These are phyloP conservation scores for Nymphalis io DNA, from an alignment of 1,140 invertebrate species.

Conservation along the genomic window DNA sequence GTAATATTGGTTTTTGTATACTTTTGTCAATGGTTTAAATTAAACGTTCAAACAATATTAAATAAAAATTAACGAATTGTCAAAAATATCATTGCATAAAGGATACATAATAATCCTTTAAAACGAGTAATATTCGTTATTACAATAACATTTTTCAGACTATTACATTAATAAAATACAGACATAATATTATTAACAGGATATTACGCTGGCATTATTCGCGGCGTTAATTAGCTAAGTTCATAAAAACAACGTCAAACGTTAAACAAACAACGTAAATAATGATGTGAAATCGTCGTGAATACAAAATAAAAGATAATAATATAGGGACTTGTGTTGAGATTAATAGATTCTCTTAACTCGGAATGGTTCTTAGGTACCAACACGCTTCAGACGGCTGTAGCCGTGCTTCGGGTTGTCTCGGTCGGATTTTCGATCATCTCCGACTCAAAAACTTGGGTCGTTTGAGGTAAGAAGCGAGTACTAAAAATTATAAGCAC, in stretches of 20 bases:
- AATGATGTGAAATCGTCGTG: neutral
- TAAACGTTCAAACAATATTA: too few relatives aligned
- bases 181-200: slow-evolving; percentile 20
- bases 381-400: slow-evolving; percentile 71
- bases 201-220: slow-evolving; percentile 11
- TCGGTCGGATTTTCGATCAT: slow-evolving; percentile 71
- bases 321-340: slow-evolving; percentile 8
- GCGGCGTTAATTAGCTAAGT: neutral
- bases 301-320: neutral
- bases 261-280: neutral
- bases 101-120: too few relatives aligned
- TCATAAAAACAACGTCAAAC: neutral
- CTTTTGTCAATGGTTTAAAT: neutral
- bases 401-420: slow-evolving; percentile 68
- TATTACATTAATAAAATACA: neutral
- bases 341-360: slow-evolving; percentile 35
- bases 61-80: neutral
- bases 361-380: slow-evolving; percentile 74
- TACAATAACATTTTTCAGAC: too few relatives aligned
- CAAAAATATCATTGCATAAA: neutral
- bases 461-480: slow-evolving; percentile 74
- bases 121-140: too few relatives aligned
- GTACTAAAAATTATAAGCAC: slow-evolving; percentile 39
- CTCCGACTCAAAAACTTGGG: slow-evolving; percentile 76
- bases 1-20: neutral